Evolutionary conservation across 1,140 invertebrate species (phyloP).

Genomic region (Matsumurasca onukii): DNA sequence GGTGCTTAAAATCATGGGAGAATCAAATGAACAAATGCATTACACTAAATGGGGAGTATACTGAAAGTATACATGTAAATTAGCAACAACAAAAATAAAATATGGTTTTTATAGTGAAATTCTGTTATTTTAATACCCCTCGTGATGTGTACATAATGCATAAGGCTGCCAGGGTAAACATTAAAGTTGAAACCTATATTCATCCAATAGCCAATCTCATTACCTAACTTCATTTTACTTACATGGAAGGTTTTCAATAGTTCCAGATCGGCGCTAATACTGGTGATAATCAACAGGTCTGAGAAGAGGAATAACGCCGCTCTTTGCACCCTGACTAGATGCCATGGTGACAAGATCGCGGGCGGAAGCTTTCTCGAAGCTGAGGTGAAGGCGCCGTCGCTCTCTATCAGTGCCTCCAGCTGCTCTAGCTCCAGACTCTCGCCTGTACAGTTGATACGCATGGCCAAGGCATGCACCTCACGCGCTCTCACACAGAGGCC

Average conservation of each 20-base stretch:
- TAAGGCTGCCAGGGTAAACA: too few species aligned
- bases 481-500: conserved; percentile 80
- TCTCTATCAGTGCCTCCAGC: conserved; percentile 78
- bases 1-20: too few species aligned
- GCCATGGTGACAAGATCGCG: conserved; percentile 86
- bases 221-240: too few species aligned
- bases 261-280: conserved; percentile 85
- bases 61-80: too few species aligned
- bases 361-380: conserved; percentile 60
- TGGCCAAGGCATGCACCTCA: conserved; percentile 90
- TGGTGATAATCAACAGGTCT: conserved; percentile 91
- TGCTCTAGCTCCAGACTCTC: conserved; percentile 81
- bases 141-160: too few species aligned
- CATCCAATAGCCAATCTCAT: too few species aligned
- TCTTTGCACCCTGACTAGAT: conserved; percentile 77
- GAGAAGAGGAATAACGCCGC: conserved; percentile 93
- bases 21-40: too few species aligned
- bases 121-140: too few species aligned
- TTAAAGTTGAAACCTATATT: too few species aligned
- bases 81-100: too few species aligned
- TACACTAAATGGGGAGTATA: too few species aligned
- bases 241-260: conserved; percentile 82
- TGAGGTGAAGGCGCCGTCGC: conserved; percentile 48
- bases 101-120: too few species aligned
- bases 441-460: conserved; percentile 91